These are phyloP conservation scores for Nanorana parkeri DNA, from an alignment of 2,113 vertebrate species.

Conservation along the genomic window DNA sequence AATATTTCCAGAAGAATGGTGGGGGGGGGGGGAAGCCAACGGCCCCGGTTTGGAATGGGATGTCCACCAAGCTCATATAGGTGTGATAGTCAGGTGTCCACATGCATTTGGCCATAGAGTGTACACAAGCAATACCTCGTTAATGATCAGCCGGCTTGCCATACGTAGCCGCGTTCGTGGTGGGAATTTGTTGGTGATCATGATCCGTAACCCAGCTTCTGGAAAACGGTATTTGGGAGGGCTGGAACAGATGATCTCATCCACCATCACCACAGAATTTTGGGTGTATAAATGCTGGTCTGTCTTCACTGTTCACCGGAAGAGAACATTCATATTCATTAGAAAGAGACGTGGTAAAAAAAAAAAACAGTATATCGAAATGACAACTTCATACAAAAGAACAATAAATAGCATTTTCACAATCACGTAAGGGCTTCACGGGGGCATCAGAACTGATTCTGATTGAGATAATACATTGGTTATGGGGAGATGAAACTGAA, in stretches of 20 bases:
- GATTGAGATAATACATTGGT: too few relatives aligned
- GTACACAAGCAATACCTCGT: slow-evolving; percentile 78
- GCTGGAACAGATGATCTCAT: slow-evolving; percentile 93
- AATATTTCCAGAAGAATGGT: too few relatives aligned
- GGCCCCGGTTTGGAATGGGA: background rate
- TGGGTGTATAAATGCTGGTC: slow-evolving; percentile 76
- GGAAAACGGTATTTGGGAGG: slow-evolving; percentile 93
- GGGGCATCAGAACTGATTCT: too few relatives aligned
- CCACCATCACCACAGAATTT: slow-evolving; percentile 92
- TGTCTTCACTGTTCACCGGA: slow-evolving; percentile 83
- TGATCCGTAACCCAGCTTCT: slow-evolving; percentile 90
- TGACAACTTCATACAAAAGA: background rate
- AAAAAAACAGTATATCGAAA: background rate
- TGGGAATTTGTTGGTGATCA: slow-evolving; percentile 96
- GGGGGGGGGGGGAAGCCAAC: too few relatives aligned
- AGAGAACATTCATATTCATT: slow-evolving; percentile 56
- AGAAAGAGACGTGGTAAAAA: background rate
- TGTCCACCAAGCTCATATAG: background rate
- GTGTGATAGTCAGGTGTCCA: too few relatives aligned
- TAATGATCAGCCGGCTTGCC: slow-evolving; percentile 96
- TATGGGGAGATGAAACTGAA: too few relatives aligned
- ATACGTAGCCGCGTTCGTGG: slow-evolving; percentile 94
- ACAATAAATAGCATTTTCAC: too few relatives aligned
- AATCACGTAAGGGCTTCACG: too few relatives aligned
- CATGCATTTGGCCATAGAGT: too few relatives aligned